A percentile compares a stretch with the other conserved stretches of the same genome.
These are phyloP conservation scores for Amphiprion clarkii DNA, from an alignment of 2,797 vertebrate genomes.

Conservation along the genomic window DNA sequence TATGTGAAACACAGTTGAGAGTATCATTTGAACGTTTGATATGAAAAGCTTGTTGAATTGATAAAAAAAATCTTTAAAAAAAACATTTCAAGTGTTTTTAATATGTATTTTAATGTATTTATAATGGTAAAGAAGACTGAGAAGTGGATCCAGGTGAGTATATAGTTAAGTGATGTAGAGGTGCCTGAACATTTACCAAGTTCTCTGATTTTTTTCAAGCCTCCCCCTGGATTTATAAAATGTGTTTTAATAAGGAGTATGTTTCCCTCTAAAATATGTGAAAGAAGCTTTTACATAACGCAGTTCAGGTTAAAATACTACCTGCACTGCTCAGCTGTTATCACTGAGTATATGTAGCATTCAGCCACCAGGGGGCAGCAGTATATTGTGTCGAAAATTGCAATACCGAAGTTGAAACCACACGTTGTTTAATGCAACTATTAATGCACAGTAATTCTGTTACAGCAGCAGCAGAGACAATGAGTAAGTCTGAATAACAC, in stretches of 20 bases:
- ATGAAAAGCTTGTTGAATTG: constrained; percentile 66
- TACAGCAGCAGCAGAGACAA: background rate
- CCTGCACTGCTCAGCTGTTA: background rate
- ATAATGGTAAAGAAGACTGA: background rate
- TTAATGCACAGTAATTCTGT: background rate
- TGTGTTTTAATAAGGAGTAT: too few species aligned
- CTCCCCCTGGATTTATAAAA: too few species aligned
- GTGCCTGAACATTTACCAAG: too few species aligned
- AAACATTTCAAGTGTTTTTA: background rate
- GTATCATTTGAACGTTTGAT: constrained; percentile 70
- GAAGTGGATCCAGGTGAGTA: background rate
- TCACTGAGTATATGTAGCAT: fast-evolving
- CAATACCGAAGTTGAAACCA: constrained; percentile 14
- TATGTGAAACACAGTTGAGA: constrained; percentile 61
- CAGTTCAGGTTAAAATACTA: too few species aligned
- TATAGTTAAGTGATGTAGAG: background rate
- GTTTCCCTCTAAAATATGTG: background rate
- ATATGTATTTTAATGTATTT: constrained; percentile 11
- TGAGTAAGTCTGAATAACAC: background rate
- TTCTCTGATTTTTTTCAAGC: too few species aligned
- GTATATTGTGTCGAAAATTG: background rate
- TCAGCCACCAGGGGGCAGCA: constrained; percentile 43
- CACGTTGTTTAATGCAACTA: background rate
- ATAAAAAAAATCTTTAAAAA: constrained; percentile 46
- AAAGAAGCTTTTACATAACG: background rate